A percentile compares a stretch with the other conserved stretches of the same genome.
These are phyloP conservation scores for Drosophila eugracilis DNA, from an alignment of 1,140 invertebrate species.

Conservation along the genomic window DNA sequence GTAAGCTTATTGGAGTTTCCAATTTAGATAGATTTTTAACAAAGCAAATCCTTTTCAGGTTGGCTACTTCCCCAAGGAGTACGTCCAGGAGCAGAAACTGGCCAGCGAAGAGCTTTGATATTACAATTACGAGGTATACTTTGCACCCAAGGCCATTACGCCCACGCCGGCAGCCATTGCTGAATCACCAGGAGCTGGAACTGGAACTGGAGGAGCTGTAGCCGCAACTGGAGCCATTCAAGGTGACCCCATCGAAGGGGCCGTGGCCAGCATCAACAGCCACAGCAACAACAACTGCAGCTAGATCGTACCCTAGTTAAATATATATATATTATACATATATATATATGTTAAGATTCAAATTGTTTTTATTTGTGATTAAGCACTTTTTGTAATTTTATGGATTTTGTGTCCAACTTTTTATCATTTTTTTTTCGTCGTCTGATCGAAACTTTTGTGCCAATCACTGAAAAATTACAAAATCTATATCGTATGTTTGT, in stretches of 20 bases:
- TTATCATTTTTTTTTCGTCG: conserved; percentile 20
- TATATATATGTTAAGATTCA: conserved; percentile 27
- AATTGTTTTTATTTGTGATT: conserved; percentile 32
- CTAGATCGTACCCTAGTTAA: conserved; percentile 65
- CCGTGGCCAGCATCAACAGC: not conserved
- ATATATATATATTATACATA: conserved; percentile 23
- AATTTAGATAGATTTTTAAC: not conserved
- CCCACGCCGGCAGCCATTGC: conserved; percentile 60
- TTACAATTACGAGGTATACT: conserved; percentile 83
- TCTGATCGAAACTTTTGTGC: conserved; percentile 53
- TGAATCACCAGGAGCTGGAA: conserved; percentile 25
- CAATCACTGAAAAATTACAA: conserved; percentile 49
- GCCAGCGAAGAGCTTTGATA: conserved; percentile 84
- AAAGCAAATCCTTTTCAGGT: conserved; percentile 59
- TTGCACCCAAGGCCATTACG: conserved; percentile 67
- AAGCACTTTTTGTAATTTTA: conserved; percentile 25
- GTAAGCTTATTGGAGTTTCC: conserved; percentile 45
- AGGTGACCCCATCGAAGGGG: not conserved
- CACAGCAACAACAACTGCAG: conserved; percentile 22
- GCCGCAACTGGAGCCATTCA: not conserved
- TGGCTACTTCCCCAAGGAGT: conserved; percentile 89
- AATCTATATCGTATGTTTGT: too few relatives aligned
- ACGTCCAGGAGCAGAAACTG: conserved; percentile 86
- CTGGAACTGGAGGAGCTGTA: not conserved
- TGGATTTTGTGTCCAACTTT: conserved; percentile 1